Evolutionary conservation across 2,113 vertebrate genomes (phyloP), one percentile per base, ranked within the genome.

Genomic region (Psittacula cyanocephala): DNA sequence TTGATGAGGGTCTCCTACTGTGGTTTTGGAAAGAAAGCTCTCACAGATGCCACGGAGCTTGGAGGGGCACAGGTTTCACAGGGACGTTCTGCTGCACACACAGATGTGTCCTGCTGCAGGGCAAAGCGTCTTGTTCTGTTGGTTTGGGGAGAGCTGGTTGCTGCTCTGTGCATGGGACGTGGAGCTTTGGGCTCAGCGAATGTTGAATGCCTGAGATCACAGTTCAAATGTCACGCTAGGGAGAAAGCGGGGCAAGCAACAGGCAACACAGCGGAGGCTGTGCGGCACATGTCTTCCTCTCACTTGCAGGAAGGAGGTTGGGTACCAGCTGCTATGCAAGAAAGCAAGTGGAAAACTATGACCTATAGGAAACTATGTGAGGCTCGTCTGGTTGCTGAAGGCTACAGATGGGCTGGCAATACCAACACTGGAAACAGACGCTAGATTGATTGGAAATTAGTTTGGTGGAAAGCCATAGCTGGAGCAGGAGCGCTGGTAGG

Each of bases 341-440:
- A 80, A 97, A 96, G 81, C 96, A 92, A 98, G 96, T 94, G 98
- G 97, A 98, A 98, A 98, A 98, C 95, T 87, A 29, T 97, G 98
- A 98, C 97, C 98, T 98, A 98, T 96, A 95, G 97, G 96, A 96
- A 98, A 97, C 96, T 98, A 98, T 97, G 96, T 46, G 74, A 95
- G 95, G 96, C 97, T 98, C 9, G 86, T 69, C 95, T 94, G 93
- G 55, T 95, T 93, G 92, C 95, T 39, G 86, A 94, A 91, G 93
- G 35, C 85, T 89, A 95, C 92, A 95, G 95, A 96, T 92, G 93
- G 94, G 77, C 95, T 92, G 88, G 88, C 2, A 0, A 94, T 67
- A 96, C 69, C 88, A 94, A 65, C 91, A 17, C 77, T 95, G 89
- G 71, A 96, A 97, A 97, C 97, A 98, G 96, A 98, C 96, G 94